phyloP scores from a whole-genome alignment of 2,888 invertebrate species.

The Hybos culiciformis region DNA sequence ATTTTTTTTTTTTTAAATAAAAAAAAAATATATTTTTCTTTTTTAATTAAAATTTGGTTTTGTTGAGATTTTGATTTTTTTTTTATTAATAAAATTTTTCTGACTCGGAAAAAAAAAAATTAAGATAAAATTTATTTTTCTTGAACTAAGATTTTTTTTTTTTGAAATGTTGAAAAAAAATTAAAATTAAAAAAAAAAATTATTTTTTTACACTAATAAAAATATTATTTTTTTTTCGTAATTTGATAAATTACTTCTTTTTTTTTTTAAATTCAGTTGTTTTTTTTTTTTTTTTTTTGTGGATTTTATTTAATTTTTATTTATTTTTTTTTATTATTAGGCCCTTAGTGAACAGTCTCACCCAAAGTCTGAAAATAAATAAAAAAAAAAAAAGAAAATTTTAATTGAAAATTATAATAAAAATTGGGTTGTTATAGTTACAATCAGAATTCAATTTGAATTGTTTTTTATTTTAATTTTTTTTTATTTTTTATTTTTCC shows the following conservation, averaged over 20 bases:
- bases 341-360: constrained; percentile 25
- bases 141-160: not conserved
- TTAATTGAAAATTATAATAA: not conserved
- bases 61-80: not conserved
- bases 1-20: not conserved
- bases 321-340: constrained; percentile 12
- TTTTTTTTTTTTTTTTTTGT: constrained; percentile 5
- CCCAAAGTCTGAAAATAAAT: constrained; percentile 21
- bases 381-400: constrained; percentile 3
- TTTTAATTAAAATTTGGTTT: not conserved
- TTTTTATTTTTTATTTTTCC: not conserved
- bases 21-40: not conserved
- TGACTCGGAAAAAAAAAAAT: not conserved
- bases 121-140: too few relatives aligned
- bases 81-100: too few relatives aligned
- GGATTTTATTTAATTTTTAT: constrained; percentile 4
- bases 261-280: too few relatives aligned
- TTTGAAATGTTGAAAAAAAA: not conserved
- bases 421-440: not conserved
- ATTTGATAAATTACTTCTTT: too few relatives aligned
- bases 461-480: too few relatives aligned
- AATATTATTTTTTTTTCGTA: too few relatives aligned
- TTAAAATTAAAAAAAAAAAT: not conserved
- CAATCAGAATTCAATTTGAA: not conserved
- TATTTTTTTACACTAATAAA: not conserved